phyloP scores from a whole-genome alignment of 2,888 invertebrate species.

The Scrobipalpa costella region DNA sequence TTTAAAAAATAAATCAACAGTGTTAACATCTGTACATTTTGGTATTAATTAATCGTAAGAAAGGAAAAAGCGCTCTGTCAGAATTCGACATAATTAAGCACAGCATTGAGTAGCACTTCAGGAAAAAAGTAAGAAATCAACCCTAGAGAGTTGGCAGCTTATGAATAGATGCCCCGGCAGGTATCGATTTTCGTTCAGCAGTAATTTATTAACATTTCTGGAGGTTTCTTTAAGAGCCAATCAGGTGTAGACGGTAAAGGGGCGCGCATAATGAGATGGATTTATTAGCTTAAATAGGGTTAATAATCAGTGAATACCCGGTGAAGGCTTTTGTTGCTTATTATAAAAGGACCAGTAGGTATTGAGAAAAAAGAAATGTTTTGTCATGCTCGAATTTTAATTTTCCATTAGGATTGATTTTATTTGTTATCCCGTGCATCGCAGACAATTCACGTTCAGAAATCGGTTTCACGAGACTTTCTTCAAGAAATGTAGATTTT shows the following conservation, averaged over 20 bases:
- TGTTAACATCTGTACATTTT: too few relatives aligned
- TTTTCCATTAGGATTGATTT: too few relatives aligned
- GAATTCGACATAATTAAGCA: not conserved
- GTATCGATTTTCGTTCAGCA: constrained; percentile 23
- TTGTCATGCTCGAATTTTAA: too few relatives aligned
- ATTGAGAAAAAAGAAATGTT: too few relatives aligned
- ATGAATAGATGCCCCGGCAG: constrained; percentile 12
- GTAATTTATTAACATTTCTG: constrained; percentile 21
- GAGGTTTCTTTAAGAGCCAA: not conserved
- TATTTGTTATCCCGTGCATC: too few relatives aligned
- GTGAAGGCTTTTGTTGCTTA: not conserved
- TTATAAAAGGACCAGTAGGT: too few relatives aligned
- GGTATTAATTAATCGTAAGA: too few relatives aligned
- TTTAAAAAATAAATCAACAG: too few relatives aligned
- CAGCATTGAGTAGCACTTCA: not conserved
- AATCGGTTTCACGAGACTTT: too few relatives aligned
- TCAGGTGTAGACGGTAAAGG: not conserved
- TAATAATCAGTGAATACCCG: not conserved
- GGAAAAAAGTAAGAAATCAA: constrained; percentile 5
- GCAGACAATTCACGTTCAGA: too few relatives aligned
- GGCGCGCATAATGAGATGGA: not conserved
- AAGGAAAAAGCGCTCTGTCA: too few relatives aligned
- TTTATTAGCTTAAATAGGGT: not conserved
- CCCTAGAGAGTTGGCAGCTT: not conserved
- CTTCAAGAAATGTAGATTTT: too few relatives aligned